phyloP scores from a whole-genome alignment of 2,888 invertebrate species.

The Coenonympha arcania region DNA sequence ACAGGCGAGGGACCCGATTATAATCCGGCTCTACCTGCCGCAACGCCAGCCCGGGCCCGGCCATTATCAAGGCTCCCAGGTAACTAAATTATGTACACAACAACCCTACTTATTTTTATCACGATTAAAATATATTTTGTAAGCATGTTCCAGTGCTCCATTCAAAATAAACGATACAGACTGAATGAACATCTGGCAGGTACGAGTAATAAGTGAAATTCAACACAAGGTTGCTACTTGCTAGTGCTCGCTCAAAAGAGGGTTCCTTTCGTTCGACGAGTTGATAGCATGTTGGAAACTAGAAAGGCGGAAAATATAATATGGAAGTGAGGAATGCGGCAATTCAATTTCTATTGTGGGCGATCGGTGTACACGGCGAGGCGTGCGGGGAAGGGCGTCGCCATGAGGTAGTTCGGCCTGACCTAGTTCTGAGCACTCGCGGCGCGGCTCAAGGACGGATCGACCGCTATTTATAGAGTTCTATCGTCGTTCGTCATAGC shows the following conservation, averaged over 20 bases:
- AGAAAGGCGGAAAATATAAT: slow-evolving; percentile 32
- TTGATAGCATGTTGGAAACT: slow-evolving; percentile 17
- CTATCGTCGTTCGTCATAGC: slow-evolving; percentile 63
- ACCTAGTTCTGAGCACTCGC: slow-evolving; percentile 67
- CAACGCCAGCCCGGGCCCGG: slow-evolving; percentile 35
- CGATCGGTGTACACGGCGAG: slow-evolving; percentile 35
- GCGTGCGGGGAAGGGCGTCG: slow-evolving; percentile 42
- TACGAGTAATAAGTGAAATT: slow-evolving; percentile 16
- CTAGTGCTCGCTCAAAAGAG: slow-evolving; percentile 6
- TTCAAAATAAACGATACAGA: slow-evolving; percentile 37
- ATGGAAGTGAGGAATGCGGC: slow-evolving; percentile 40
- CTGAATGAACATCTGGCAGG: slow-evolving; percentile 42
- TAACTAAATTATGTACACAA: slow-evolving; percentile 48
- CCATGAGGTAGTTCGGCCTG: slow-evolving; percentile 57
- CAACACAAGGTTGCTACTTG: slow-evolving; percentile 3
- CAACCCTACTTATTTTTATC: slow-evolving; percentile 32
- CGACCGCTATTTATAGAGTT: slow-evolving; percentile 71
- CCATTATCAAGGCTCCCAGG: slow-evolving; percentile 54
- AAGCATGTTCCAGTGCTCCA: slow-evolving; percentile 28
- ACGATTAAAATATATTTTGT: slow-evolving; percentile 28
- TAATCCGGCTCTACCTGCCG: slow-evolving; percentile 61
- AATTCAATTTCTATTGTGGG: slow-evolving; percentile 29
- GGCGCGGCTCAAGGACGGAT: slow-evolving; percentile 69
- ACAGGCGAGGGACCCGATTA: slow-evolving; percentile 45
- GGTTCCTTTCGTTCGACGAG: slow-evolving; percentile 5